Evolutionary conservation across 2,888 invertebrate genomes (phyloP).

Genomic region (Drosophila heteroneura): DNA sequence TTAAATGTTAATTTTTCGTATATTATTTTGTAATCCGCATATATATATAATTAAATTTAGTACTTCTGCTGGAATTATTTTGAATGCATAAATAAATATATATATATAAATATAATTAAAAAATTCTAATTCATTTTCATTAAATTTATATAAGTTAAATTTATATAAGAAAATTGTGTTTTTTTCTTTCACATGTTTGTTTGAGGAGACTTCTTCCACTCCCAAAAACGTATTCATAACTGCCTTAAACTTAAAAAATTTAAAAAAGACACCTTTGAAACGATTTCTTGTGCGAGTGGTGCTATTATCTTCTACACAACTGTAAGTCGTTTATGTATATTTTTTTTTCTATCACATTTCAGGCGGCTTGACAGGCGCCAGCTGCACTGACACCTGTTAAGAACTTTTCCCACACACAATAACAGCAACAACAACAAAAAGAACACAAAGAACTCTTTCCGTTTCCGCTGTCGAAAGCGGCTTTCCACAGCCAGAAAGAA

Average conservation of each 20-base stretch:
- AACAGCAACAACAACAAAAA: slow-evolving; percentile 20
- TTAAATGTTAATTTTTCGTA: neutral
- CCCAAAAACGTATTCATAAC: neutral
- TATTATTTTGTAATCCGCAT: neutral
- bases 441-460: slow-evolving; percentile 52
- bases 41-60: neutral
- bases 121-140: neutral
- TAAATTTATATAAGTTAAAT: neutral
- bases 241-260: neutral
- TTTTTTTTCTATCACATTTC: slow-evolving; percentile 61
- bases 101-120: too few relatives aligned
- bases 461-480: slow-evolving; percentile 62
- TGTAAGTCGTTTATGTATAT: neutral
- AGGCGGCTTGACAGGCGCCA: slow-evolving; percentile 68
- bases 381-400: slow-evolving; percentile 51
- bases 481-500: slow-evolving; percentile 52
- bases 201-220: neutral
- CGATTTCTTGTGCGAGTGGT: neutral
- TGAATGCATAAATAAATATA: too few relatives aligned
- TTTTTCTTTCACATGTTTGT: neutral
- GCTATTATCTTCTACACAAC: neutral
- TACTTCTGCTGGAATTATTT: too few relatives aligned
- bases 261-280: accelerated
- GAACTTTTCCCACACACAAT: slow-evolving; percentile 53
- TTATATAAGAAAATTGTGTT: neutral